A percentile compares a stretch with the other conserved stretches of the same genome.
These are phyloP conservation scores for Desoria tigrina DNA, from an alignment of 2,888 invertebrate genomes.

Conservation along the genomic window DNA sequence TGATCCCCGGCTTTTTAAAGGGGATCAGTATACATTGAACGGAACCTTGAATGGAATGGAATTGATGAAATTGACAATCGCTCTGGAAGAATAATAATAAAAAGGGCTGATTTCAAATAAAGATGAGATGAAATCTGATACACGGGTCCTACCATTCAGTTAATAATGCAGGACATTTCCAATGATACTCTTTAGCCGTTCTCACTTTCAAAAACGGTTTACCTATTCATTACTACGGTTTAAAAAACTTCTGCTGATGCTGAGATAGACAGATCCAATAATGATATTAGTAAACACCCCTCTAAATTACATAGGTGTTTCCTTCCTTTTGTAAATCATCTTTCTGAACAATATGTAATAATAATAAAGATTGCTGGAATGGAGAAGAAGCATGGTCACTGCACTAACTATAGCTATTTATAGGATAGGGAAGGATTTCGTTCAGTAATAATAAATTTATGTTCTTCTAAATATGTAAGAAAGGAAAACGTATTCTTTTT, in stretches of 20 bases:
- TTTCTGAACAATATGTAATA: too few species aligned
- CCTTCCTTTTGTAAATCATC: neutral
- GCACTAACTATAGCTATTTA: too few species aligned
- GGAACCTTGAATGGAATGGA: neutral
- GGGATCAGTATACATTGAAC: neutral
- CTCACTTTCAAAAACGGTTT: constrained; percentile 8
- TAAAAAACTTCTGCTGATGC: neutral
- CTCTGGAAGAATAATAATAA: constrained; percentile 3
- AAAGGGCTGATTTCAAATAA: constrained; percentile 7
- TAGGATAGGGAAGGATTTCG: too few species aligned
- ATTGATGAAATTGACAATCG: constrained; percentile 4
- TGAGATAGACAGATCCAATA: neutral
- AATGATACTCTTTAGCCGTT: neutral
- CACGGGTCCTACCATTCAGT: neutral
- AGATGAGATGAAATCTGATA: constrained; percentile 8
- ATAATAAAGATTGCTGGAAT: too few species aligned
- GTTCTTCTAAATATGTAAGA: too few species aligned
- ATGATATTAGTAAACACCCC: constrained; percentile 11
- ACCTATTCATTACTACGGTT: neutral
- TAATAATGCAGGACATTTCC: neutral
- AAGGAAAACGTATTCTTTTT: too few species aligned
- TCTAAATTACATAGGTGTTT: constrained; percentile 10
- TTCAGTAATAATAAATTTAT: too few species aligned
- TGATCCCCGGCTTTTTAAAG: neutral
- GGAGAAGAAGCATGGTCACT: too few species aligned